Evolutionary conservation across 2,797 vertebrate genomes (phyloP).

Genomic region (Tenualosa ilisha): DNA sequence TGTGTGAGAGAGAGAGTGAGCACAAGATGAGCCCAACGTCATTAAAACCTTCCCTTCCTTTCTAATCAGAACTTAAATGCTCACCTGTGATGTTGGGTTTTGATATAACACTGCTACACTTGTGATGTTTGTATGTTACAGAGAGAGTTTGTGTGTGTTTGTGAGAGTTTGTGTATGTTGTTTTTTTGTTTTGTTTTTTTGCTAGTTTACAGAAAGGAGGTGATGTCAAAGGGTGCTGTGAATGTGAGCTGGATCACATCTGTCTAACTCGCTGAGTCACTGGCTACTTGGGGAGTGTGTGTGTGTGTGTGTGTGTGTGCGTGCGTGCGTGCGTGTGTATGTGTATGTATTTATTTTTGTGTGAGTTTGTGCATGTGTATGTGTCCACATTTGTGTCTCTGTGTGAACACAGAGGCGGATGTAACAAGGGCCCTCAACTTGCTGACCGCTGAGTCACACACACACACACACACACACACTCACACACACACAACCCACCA

Average conservation of each 20-base stretch:
- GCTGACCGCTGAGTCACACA: slow-evolving; percentile 7
- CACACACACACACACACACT: background rate
- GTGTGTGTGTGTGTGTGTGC: background rate
- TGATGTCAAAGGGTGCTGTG: background rate
- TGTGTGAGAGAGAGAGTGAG: background rate
- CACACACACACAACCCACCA: background rate
- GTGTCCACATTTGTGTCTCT: background rate
- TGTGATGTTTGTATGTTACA: background rate
- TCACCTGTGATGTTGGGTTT: background rate
- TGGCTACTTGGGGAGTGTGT: background rate
- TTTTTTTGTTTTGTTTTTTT: background rate
- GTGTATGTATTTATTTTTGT: background rate
- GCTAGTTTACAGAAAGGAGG: background rate
- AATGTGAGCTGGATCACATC: background rate
- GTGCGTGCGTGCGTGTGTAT: background rate
- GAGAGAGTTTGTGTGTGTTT: background rate
- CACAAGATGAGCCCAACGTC: background rate
- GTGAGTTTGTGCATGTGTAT: background rate
- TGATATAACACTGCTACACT: background rate
- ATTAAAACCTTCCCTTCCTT: background rate
- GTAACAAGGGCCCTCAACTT: background rate
- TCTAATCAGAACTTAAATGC: too few relatives aligned
- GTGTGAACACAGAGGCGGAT: background rate
- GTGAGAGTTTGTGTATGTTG: background rate
- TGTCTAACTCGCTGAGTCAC: slow-evolving; percentile 18